phyloP scores from a whole-genome alignment of 2,797 vertebrate genomes.

The Notolabrus celidotus region DNA sequence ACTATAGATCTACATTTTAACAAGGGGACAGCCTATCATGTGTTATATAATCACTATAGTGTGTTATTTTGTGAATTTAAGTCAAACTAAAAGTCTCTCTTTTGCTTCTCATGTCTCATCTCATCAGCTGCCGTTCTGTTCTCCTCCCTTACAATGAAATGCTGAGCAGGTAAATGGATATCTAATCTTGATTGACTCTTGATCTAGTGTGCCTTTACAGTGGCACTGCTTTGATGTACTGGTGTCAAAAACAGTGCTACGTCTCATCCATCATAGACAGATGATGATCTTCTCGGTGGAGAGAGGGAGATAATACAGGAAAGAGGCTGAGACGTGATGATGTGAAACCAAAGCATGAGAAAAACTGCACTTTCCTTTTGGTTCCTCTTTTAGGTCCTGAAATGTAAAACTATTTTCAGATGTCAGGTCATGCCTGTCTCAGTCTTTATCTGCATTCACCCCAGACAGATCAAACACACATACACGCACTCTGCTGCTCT shows the following conservation, averaged over 20 bases:
- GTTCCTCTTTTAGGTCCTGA: not conserved
- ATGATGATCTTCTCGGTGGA: constrained; percentile 24
- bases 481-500: not conserved
- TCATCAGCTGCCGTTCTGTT: not conserved
- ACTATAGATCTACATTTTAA: too few species aligned
- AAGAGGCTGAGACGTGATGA: not conserved
- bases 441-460: constrained; percentile 1
- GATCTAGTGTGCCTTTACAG: constrained; percentile 20
- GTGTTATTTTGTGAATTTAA: too few species aligned
- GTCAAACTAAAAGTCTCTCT: too few species aligned
- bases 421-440: not conserved
- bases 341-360: not conserved
- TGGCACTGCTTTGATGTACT: constrained; percentile 27
- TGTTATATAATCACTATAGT: too few species aligned
- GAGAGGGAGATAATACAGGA: constrained; percentile 1
- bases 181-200: constrained; percentile 23
- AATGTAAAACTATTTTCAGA: not conserved
- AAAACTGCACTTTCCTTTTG: not conserved
- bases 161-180: constrained; percentile 21
- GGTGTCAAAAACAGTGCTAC: constrained; percentile 17
- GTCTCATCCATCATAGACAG: constrained; percentile 48
- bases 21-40: too few species aligned
- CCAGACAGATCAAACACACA: constrained; percentile 13
- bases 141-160: not conserved
- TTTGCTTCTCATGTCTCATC: too few species aligned